Evolutionary conservation across 2,797 vertebrate species (phyloP), one percentile per base, ranked within the genome.

Genomic region (Galagoides demidoff): DNA sequence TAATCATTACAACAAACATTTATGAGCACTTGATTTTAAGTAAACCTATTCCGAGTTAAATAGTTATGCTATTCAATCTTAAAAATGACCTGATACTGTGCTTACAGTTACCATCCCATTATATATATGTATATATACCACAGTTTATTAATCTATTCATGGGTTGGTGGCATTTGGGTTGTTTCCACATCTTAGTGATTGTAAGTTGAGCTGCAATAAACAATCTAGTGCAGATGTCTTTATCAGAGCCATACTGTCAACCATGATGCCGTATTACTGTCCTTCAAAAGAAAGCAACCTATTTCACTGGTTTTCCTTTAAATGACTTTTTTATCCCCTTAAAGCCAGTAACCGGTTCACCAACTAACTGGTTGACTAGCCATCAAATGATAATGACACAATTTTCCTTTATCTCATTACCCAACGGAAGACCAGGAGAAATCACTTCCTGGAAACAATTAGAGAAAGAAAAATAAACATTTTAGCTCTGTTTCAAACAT

Each of bases 361-460:
- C 39, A 61, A 66, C 22, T 57, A 71, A 66, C 49, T 86, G 76
- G 34, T 85, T 57, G 70, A 81, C n/a, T 16, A 87, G 64, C 85
- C 34, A 64, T 89, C 31, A 70, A 70, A 57, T 64, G 64, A 68
- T 57, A 84, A 5, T 17, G 68, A 66, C 68, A 59, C 2, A 52
- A 68, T 31, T 82, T 90, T 73, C 17, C 27, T 14, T 77, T 77
- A 82, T 59, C 43, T 87, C n/a, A 31, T 87, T 88, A 93, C 34
- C n/a, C 71, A 87, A 92, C 92, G 76, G 71, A 81, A 74, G 34
- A 84, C 90, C 6, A 22, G 37, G 78, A 85, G 64, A 61, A 94
- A 91, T 86, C 39, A 66, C 34, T 71, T 90, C 84, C 84, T 94
- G 84, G 86, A 94, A 92, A 49, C 29, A 87, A 73, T 63, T 85